Percentiles rank a stretch among this genome's conserved stretches.
Evolutionary conservation across 2,113 vertebrate genomes (phyloP).

Genomic region (Tretioscincus oriximinensis): DNA sequence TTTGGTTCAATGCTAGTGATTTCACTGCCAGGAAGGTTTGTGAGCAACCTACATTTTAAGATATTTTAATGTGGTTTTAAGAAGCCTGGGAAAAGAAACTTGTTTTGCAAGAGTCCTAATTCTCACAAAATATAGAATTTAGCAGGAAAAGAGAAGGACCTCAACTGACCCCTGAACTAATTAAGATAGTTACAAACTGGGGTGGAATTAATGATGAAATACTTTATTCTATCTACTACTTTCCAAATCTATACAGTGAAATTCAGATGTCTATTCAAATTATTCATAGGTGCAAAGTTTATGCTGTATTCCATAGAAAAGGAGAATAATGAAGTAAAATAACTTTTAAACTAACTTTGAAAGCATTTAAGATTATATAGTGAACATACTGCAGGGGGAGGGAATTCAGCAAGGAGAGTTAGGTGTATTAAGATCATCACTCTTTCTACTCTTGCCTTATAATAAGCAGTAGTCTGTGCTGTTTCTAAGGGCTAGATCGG

Average conservation of each 20-base stretch:
- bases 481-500: too few species aligned
- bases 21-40: constrained; percentile 22
- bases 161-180: neutral
- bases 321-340: too few species aligned
- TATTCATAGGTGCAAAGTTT: too few species aligned
- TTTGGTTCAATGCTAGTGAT: constrained; percentile 22
- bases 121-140: constrained; percentile 13
- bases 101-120: constrained; percentile 11
- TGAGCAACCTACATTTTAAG: constrained; percentile 6
- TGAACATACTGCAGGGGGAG: too few species aligned
- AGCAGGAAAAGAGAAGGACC: neutral
- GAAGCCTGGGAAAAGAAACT: neutral
- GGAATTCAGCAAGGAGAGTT: too few species aligned
- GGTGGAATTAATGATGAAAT: neutral
- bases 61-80: constrained; percentile 23
- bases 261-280: too few species aligned
- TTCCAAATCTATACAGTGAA: neutral
- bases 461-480: too few species aligned
- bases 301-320: too few species aligned
- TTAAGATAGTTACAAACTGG: neutral
- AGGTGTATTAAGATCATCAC: too few species aligned
- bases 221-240: neutral
- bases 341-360: too few species aligned
- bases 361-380: too few species aligned
- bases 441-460: too few species aligned